phyloP scores from a whole-genome alignment of 2,888 invertebrate genomes.

The Schizotus pectinicornis region DNA sequence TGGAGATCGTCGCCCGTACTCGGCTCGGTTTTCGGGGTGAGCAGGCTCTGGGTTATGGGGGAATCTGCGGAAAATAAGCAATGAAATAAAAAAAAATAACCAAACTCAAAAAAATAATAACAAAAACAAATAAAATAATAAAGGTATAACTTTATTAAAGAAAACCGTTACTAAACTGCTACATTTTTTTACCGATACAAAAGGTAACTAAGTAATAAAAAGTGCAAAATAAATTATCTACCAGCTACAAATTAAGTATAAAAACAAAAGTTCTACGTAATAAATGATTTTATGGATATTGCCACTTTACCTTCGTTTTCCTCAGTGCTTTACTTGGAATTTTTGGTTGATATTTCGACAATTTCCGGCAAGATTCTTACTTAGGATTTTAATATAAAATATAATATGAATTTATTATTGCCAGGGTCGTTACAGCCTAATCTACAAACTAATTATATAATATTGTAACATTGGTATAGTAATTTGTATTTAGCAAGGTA shows the following conservation, averaged over 20 bases:
- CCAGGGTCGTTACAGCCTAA: conserved; percentile 31
- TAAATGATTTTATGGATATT: conserved; percentile 32
- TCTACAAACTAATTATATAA: conserved; percentile 18
- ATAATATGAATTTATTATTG: conserved; percentile 43
- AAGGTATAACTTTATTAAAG: conserved; percentile 28
- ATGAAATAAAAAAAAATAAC: conserved; percentile 41
- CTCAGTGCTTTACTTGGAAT: conserved; percentile 28
- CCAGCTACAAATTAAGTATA: conserved; percentile 43
- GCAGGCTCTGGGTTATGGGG: conserved; percentile 43
- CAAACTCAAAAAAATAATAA: conserved; percentile 47
- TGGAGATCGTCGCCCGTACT: conserved; percentile 35
- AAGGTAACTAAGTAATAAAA: conserved; percentile 46
- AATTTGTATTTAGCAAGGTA: conserved; percentile 19
- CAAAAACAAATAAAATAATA: conserved; percentile 16
- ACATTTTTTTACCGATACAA: conserved; percentile 39
- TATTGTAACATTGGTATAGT: conserved; percentile 30
- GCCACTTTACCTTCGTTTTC: conserved; percentile 45
- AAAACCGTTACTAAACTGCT: conserved; percentile 31
- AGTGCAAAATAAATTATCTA: conserved; percentile 49
- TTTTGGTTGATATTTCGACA: conserved; percentile 6
- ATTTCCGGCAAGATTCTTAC: conserved; percentile 40
- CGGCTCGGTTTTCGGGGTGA: conserved; percentile 54
- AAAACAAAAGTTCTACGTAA: conserved; percentile 34
- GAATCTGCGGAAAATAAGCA: conserved; percentile 52
- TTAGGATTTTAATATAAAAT: conserved; percentile 25